Evolutionary conservation across 2,797 vertebrate species (phyloP), one percentile per base, ranked within the genome.

Genomic region (Oreortyx pictus): DNA sequence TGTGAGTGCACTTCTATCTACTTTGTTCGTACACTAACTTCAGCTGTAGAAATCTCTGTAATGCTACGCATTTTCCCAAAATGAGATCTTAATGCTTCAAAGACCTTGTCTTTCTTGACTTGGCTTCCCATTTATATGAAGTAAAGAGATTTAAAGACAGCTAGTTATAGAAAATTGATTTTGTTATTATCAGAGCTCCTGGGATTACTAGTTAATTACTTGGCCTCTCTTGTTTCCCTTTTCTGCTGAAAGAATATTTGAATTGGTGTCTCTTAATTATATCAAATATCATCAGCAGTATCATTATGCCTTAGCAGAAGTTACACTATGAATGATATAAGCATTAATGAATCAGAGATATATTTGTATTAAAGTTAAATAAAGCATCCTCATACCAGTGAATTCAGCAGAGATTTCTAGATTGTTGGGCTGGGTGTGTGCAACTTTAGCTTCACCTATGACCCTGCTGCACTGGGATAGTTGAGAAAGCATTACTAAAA

Each of bases 361-460:
- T 52, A 7, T 66, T 10, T 50, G 11, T 22, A 27, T 49, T 77
- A 25, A 6, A 88, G 20, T 14, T 78, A 75, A 92, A 68, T 22
- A 83, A 64, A 88, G 11, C 65, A 54, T 71, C 85, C 46, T 37
- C 14, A 9, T 47, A 54, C 6, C 16, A 72, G 23, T 68, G 65
- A 46, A 75, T 74, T 68, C 65, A 78, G 10, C 49, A 88, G 16
- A 9, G 47, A 22, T 41, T 85, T 60, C 24, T 80, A 59, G 43
- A 54, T 92, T 72, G 25, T 59, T 94, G 22, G 5, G 6, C 50
- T 91, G 86, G 66, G 70, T 81, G 77, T 86, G 70, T 92, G 27
- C 57, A 44, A 87, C 47, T 81, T 74, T 49, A 64, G 41, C 43
- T 85, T 86, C 54, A 59, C 43, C 50, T 66, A 75, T 23, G 65